Conservation (phyloP, 2,888 invertebrate genomes). For the Taenaris catops region DNA sequence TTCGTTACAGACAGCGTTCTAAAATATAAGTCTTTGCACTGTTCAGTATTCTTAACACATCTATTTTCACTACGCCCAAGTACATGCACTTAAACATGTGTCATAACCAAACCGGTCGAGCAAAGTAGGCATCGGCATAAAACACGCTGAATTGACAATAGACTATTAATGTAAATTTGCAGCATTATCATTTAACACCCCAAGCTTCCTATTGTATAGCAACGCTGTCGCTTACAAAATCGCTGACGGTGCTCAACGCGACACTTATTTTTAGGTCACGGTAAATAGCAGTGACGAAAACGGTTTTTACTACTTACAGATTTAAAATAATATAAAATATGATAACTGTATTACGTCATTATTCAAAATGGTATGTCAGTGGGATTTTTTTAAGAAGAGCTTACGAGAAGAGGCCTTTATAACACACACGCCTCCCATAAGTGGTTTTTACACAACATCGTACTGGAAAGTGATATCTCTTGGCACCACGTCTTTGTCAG, state of each 20-base stretch:
- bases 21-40: background rate
- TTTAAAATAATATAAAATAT: too few species aligned
- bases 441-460: too few species aligned
- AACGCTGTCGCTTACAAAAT: slow-evolving; percentile 29
- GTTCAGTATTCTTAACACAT: slow-evolving; percentile 14
- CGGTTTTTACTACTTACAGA: too few species aligned
- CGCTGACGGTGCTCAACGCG: slow-evolving; percentile 39
- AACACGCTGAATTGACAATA: slow-evolving; percentile 58
- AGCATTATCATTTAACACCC: slow-evolving; percentile 42
- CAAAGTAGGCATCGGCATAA: slow-evolving; percentile 32
- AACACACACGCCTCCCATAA: too few species aligned
- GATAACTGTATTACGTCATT: too few species aligned
- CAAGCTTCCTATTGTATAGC: slow-evolving; percentile 30
- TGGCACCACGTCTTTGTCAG: too few species aligned
- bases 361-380: too few species aligned
- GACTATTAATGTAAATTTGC: slow-evolving; percentile 59
- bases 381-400: too few species aligned
- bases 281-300: slow-evolving; percentile 11
- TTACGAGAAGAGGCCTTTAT: too few species aligned
- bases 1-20: background rate
- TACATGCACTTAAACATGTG: slow-evolving; percentile 48
- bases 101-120: slow-evolving; percentile 62
- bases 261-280: slow-evolving; percentile 53
- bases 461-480: too few species aligned
- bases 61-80: slow-evolving; percentile 19